Evolutionary conservation across 2,797 vertebrate species (phyloP).

Genomic region (Pantherophis vulpinus): DNA sequence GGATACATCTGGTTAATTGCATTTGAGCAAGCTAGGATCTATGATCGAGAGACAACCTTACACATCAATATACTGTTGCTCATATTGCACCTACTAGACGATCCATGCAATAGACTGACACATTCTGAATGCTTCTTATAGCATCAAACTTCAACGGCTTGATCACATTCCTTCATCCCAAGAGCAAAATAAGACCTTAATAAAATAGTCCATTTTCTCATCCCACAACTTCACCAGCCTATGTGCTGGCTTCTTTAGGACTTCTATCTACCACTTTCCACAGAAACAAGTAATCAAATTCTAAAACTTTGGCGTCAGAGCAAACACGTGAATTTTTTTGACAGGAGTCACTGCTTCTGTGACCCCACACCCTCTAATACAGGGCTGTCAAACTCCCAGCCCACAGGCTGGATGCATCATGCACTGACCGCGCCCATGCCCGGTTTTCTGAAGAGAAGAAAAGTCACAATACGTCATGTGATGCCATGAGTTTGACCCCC

Average conservation of each 20-base stretch:
- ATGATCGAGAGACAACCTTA: not conserved
- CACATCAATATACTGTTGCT: not conserved
- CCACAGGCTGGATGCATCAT: too few relatives aligned
- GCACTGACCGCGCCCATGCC: too few relatives aligned
- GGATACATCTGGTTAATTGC: not conserved
- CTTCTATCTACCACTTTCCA: not conserved
- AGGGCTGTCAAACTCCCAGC: too few relatives aligned
- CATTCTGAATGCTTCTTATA: not conserved
- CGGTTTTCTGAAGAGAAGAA: too few relatives aligned
- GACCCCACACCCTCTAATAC: too few relatives aligned
- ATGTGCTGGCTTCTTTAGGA: not conserved
- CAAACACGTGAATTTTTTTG: not conserved
- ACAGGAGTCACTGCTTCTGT: not conserved
- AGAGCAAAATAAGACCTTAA: not conserved
- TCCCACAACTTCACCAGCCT: not conserved
- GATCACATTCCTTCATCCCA: not conserved
- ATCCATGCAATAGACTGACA: not conserved
- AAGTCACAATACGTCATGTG: too few relatives aligned
- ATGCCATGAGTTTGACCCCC: not conserved
- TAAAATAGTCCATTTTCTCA: not conserved
- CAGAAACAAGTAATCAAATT: not conserved
- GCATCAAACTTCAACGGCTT: not conserved
- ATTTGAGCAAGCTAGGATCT: not conserved
- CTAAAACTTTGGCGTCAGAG: not conserved
- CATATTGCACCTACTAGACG: not conserved